Percentiles rank a stretch among this genome's conserved stretches.
phyloP scores from a whole-genome alignment of 2,797 vertebrate genomes.

The Gobionotothen gibberifrons region DNA sequence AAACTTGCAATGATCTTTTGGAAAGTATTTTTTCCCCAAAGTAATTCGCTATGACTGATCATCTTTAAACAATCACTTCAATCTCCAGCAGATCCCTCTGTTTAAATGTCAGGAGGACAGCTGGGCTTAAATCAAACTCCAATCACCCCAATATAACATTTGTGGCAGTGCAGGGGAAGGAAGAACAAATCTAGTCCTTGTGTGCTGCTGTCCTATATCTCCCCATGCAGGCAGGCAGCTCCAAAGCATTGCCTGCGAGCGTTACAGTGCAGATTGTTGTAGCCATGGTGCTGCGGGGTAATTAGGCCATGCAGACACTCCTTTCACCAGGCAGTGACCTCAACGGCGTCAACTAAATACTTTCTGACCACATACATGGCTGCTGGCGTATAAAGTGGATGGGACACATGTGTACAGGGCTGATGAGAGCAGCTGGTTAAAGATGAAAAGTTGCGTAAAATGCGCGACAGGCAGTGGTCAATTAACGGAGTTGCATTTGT shows the following conservation, averaged over 20 bases:
- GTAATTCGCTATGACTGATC: conserved; percentile 28
- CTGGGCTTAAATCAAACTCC: conserved; percentile 64
- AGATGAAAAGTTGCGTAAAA: conserved; percentile 34
- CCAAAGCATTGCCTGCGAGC: conserved; percentile 62
- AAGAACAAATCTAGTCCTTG: conserved; percentile 57
- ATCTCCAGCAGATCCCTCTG: conserved; percentile 31
- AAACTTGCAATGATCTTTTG: conserved; percentile 28
- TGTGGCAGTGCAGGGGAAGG: conserved; percentile 25
- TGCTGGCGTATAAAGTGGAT: conserved; percentile 32
- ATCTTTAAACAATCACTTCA: conserved; percentile 32
- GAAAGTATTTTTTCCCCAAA: conserved; percentile 15
- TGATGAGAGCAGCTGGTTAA: conserved; percentile 52
- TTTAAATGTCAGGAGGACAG: conserved; percentile 56
- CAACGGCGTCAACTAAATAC: conserved; percentile 57
- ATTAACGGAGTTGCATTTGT: conserved; percentile 9
- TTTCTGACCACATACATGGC: conserved; percentile 60
- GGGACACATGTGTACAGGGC: conserved; percentile 35
- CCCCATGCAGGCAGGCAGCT: conserved; percentile 51
- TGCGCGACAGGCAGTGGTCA: conserved; percentile 37
- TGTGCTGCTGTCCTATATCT: conserved; percentile 52
- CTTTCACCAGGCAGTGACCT: conserved; percentile 59
- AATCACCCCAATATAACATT: conserved; percentile 56
- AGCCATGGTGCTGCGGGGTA: conserved; percentile 59
- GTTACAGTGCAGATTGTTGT: conserved; percentile 52
- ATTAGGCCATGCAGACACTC: conserved; percentile 69